Evolutionary conservation across 2,113 vertebrate species (phyloP).

Genomic region (Serinus canaria): DNA sequence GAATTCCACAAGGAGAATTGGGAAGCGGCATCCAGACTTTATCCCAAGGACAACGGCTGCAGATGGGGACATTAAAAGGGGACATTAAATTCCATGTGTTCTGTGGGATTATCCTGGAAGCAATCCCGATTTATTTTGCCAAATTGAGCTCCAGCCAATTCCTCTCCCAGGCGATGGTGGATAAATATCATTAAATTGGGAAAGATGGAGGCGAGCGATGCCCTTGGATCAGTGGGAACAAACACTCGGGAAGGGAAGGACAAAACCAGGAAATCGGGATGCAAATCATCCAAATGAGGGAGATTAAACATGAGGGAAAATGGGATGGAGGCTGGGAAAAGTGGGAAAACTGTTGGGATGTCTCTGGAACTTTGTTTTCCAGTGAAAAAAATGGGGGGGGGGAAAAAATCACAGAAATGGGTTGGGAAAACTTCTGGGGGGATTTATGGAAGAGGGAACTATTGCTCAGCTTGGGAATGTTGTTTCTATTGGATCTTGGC

Average conservation of each 20-base stretch:
- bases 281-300: not conserved
- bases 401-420: rapidly evolving
- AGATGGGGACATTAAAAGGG: not conserved
- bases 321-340: not conserved
- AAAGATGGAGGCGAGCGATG: slow-evolving; percentile 43
- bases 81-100: slow-evolving; percentile 62
- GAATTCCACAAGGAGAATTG: not conserved
- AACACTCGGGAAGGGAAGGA: not conserved
- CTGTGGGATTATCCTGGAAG: slow-evolving; percentile 52
- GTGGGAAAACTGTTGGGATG: not conserved
- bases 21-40: not conserved
- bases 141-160: slow-evolving; percentile 43
- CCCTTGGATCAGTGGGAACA: slow-evolving; percentile 29
- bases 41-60: slow-evolving; percentile 23
- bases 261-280: not conserved
- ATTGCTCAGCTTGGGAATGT: not conserved
- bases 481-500: rapidly evolving
- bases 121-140: slow-evolving; percentile 21
- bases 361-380: not conserved
- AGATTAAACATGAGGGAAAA: not conserved
- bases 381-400: not conserved
- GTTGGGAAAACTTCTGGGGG: not conserved
- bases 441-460: not conserved
- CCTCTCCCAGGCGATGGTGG: slow-evolving; percentile 27
- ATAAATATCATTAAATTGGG: slow-evolving; percentile 63